Evolutionary conservation across 2,797 vertebrate genomes (phyloP), one percentile per base, ranked within the genome.

Genomic region (Melanotaenia nigrans): DNA sequence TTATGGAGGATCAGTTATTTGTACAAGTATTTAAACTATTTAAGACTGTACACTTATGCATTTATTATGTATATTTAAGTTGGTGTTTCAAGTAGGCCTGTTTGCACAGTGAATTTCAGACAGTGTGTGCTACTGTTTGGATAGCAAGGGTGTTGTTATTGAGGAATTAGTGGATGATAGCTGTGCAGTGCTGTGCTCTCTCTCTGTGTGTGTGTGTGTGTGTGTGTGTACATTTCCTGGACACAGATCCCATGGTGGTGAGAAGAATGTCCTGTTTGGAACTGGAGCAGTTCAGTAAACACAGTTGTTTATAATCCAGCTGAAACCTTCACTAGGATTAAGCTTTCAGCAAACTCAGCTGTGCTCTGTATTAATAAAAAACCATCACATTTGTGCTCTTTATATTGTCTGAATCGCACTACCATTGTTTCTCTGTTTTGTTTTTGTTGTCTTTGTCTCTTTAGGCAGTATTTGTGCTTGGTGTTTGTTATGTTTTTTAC

Each of bases 191-290:
- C 47, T 49, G 20, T 49, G 20, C n/a, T n/a, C 42, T 65, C 10
- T n/a, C 36, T 65, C 56, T 60, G n/a, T 83, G 61, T 38, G 36
- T 71, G 35, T 54, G 58, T 76, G 57, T 68, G 42, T 64, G 59
- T 72, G 55, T 71, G 58, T 54, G 60, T 58, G 24, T 84, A 59
- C 69, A 85, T 68, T 78, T 87, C 81, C 78, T 82, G 74, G 70
- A 83, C 70, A 47, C 58, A 24, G 38, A 53, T 87, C 89, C 71
- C 72, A 61, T 84, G 65, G 68, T 75, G 68, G n/a, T 16, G 78
- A 88, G 78, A 87, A 78, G 76, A 85, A 87, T 71, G 73, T 92
- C 88, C 89, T 90, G 89, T 89, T 86, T 82, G 77, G 68, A 89
- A 45, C 66, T 75, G 82, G 75, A 87, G 69, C 81, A 71, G 69